phyloP scores from a whole-genome alignment of 35 echinoderm and acorn worm species.

The Ophioderma brevispina region DNA sequence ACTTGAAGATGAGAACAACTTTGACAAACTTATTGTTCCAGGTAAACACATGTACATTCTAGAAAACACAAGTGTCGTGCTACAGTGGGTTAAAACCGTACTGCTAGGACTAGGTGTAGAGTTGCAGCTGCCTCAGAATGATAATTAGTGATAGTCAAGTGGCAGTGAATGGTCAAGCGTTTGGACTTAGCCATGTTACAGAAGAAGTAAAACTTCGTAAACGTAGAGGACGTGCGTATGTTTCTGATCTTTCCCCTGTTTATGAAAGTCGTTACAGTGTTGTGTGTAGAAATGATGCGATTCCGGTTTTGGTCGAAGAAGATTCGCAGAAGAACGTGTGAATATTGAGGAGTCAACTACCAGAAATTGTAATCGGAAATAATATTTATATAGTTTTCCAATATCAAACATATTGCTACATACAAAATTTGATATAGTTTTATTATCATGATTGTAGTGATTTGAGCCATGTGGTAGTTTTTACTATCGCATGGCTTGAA shows the following conservation, averaged over 20 bases:
- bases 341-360: too few species aligned
- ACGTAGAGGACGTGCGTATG: neutral
- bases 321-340: too few species aligned
- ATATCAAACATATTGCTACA: too few species aligned
- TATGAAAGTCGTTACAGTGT: neutral
- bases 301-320: too few species aligned
- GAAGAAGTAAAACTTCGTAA: neutral
- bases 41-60: slow-evolving; percentile 52
- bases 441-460: too few species aligned
- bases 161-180: neutral
- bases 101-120: neutral
- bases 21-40: slow-evolving; percentile 22
- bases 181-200: neutral
- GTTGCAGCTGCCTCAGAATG: neutral
- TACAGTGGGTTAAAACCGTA: neutral
- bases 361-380: too few species aligned
- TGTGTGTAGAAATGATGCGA: too few species aligned
- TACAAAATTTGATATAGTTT: too few species aligned
- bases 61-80: neutral
- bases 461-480: too few species aligned
- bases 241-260: neutral
- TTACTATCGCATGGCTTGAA: too few species aligned
- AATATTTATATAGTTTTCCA: too few species aligned
- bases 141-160: neutral
- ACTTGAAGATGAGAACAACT: neutral